Base-by-base conservation (phyloP, 2,113 vertebrate genomes). In the Zootoca vivipara region DNA sequence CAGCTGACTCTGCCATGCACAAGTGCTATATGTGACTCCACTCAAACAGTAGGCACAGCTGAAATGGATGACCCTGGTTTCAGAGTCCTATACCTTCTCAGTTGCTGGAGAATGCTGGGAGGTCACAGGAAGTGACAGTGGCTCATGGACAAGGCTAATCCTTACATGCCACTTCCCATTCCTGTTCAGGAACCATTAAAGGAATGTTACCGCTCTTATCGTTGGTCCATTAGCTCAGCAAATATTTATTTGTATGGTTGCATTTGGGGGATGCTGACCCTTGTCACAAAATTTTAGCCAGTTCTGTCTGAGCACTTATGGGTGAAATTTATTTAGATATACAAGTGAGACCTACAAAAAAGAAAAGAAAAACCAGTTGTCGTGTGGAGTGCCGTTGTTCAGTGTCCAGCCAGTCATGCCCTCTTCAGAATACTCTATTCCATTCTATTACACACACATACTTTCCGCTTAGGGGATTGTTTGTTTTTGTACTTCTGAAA, bases 181-280 rank as follows among this genome's bases (percentile, higher is more conserved):
- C 0, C 7, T 75, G 13, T 8, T 69, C 24, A 30, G 70, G 24
- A 0, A 1, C 24, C 20, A 0, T 2, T 0, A 73, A 24, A 40
- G 74, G 75, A 35, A 10, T 33, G 38, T 64, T 64, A 26, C 16
- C 28, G 64, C 9, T 74, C 73, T 35, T 56, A 0, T 33, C 28
- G 13, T 5, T 86, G 38, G 1, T n/a, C 10, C 52, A 70, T 58
- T 62, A 26, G 16, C 30, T 82, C 62, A 10, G 46, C 64, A 35
- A 0, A 42, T 77, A 6, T 9, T 65, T 2, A 74, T 85, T 62
- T 24, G 6, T 28, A 69, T 9, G 16, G 24, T 75, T 35, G 33
- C 33, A 69, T 0, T 7, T 3, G 30, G 16, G 10, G 1, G n/a
- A 35, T 86, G 33, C 30, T 67, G 58, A 20, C 65, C 78, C 28